Evolutionary conservation across 92 coral and sea anemone genomes (phyloP).

Genomic region (Epizoanthus rinbou): DNA sequence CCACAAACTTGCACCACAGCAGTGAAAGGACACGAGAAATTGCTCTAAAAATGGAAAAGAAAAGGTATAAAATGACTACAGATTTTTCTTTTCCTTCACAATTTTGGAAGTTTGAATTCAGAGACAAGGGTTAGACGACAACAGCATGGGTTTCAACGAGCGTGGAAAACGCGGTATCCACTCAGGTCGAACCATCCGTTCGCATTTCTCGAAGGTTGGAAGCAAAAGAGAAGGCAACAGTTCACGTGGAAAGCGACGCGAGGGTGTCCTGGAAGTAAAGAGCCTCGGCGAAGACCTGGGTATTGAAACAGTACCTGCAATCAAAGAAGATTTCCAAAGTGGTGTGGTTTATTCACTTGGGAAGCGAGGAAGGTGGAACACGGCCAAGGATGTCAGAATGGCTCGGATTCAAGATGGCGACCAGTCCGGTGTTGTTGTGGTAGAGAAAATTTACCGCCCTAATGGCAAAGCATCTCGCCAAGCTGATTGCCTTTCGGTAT

Average conservation of each 20-base stretch:
- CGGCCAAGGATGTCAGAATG: constrained; percentile 18
- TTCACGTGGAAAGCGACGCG: constrained; percentile 5
- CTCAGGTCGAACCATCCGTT: constrained; percentile 76
- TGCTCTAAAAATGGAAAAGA: constrained; percentile 25
- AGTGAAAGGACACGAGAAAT: neutral
- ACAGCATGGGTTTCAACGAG: constrained; percentile 73
- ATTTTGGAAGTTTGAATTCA: neutral
- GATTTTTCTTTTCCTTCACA: neutral
- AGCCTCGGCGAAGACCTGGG: neutral
- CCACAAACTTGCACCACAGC: constrained; percentile 30
- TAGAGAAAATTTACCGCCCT: constrained; percentile 22
- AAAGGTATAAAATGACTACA: constrained; percentile 2
- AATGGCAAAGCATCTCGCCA: neutral
- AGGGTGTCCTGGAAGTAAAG: constrained; percentile 33
- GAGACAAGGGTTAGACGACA: neutral
- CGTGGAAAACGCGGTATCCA: constrained; percentile 72
- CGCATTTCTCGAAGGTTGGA: neutral
- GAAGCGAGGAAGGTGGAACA: constrained; percentile 30
- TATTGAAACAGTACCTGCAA: constrained; percentile 1
- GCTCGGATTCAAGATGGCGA: neutral
- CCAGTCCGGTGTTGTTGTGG: neutral
- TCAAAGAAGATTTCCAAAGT: constrained; percentile 26
- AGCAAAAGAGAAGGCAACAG: neutral
- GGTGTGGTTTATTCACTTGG: constrained; percentile 40
- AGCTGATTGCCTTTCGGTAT: constrained; percentile 26